Conservation (phyloP, 2,888 invertebrate genomes). For the Luperina nickerlii region DNA sequence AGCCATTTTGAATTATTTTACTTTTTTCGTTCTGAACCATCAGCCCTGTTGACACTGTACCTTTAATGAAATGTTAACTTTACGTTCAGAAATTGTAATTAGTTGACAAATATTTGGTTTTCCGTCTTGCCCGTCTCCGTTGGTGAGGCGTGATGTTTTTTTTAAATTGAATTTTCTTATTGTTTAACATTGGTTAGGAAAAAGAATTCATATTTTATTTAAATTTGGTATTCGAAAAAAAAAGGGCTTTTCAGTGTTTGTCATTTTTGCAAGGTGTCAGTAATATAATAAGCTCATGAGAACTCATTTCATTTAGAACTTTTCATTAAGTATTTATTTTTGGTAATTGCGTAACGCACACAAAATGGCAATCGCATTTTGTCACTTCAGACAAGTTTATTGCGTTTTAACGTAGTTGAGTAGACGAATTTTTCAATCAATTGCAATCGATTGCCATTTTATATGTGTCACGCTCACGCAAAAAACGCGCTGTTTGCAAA, state of each 20-base stretch:
- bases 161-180: slow-evolving; percentile 36
- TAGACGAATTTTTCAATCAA: not conserved
- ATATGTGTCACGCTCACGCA: not conserved
- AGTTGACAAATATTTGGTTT: slow-evolving; percentile 75
- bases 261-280: not conserved
- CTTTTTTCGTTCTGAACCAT: slow-evolving; percentile 57
- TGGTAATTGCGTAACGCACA: not conserved
- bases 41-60: slow-evolving; percentile 70
- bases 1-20: slow-evolving; percentile 65
- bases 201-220: slow-evolving; percentile 30
- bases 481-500: not conserved
- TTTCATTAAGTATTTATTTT: not conserved
- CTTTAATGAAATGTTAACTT: slow-evolving; percentile 79
- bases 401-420: not conserved
- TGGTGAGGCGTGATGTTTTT: slow-evolving; percentile 48
- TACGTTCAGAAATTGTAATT: slow-evolving; percentile 76
- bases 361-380: not conserved
- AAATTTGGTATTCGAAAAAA: not conserved
- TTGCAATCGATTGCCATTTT: not conserved
- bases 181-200: slow-evolving; percentile 42
- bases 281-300: not conserved
- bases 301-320: not conserved
- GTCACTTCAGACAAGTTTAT: not conserved
- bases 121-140: slow-evolving; percentile 39
- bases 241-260: not conserved